Evolutionary conservation across 2,888 invertebrate species (phyloP).

Genomic region (Brassicogethes aeneus): DNA sequence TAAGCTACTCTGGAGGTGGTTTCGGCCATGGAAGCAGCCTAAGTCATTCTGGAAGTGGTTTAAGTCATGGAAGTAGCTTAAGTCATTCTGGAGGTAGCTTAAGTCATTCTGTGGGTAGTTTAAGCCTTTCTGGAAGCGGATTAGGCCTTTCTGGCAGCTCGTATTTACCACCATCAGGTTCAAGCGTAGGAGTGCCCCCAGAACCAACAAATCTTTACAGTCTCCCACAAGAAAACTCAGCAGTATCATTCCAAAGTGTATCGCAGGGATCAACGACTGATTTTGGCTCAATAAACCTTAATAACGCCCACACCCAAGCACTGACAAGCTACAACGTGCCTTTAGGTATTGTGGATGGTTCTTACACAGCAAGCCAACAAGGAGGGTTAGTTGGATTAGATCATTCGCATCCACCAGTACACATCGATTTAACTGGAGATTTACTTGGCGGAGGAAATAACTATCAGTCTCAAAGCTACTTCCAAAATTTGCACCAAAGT

Average conservation of each 20-base stretch:
- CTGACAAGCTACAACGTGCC: constrained; percentile 46
- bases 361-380: constrained; percentile 33
- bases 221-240: constrained; percentile 43
- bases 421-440: constrained; percentile 26
- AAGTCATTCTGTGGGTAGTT: background rate
- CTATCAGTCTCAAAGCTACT: constrained; percentile 9
- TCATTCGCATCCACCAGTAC: constrained; percentile 24
- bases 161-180: constrained; percentile 56
- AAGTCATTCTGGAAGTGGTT: constrained; percentile 48
- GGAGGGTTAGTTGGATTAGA: constrained; percentile 24
- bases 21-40: background rate
- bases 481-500: background rate
- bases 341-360: constrained; percentile 44
- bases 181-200: constrained; percentile 44
- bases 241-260: constrained; percentile 43
- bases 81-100: constrained; percentile 4
- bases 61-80: constrained; percentile 28
- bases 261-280: constrained; percentile 27
- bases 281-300: too few species aligned
- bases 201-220: constrained; percentile 47
- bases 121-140: constrained; percentile 4
- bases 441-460: constrained; percentile 3
- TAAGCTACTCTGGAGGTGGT: background rate
- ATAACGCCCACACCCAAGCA: constrained; percentile 32
- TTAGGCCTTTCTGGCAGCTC: constrained; percentile 40